These are phyloP conservation scores for Drosophila nasuta DNA, from an alignment of 1,140 invertebrate species.

Conservation along the genomic window DNA sequence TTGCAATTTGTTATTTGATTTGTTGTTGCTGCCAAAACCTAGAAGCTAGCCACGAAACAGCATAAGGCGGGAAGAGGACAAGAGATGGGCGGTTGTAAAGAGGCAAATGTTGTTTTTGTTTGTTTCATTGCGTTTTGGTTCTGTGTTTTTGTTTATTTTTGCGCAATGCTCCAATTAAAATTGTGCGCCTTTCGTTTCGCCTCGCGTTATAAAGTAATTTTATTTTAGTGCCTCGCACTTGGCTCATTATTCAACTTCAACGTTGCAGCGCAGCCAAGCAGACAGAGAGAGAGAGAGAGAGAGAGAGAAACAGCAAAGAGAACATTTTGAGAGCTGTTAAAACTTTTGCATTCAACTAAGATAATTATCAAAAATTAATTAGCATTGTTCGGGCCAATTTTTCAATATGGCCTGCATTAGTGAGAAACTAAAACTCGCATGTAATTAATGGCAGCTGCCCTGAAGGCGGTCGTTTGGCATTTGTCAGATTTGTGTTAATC, in stretches of 20 bases:
- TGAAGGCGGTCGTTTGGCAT: slow-evolving; percentile 29
- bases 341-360: slow-evolving; percentile 34
- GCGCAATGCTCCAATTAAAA: slow-evolving; percentile 73
- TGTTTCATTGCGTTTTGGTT: slow-evolving; percentile 20
- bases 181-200: slow-evolving; percentile 25
- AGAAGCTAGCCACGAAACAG: neutral
- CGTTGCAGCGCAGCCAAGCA: slow-evolving; percentile 17
- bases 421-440: slow-evolving; percentile 9
- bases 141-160: slow-evolving; percentile 66
- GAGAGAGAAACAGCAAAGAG: neutral
- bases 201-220: slow-evolving; percentile 45
- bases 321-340: slow-evolving; percentile 4
- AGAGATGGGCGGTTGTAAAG: neutral
- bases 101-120: slow-evolving; percentile 32
- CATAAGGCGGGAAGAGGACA: neutral
- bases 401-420: slow-evolving; percentile 48
- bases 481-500: slow-evolving; percentile 51
- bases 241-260: slow-evolving; percentile 55
- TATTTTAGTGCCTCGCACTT: slow-evolving; percentile 46
- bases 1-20: slow-evolving; percentile 32
- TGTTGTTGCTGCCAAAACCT: slow-evolving; percentile 14
- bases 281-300: neutral
- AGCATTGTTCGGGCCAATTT: slow-evolving; percentile 59
- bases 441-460: slow-evolving; percentile 60
- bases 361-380: slow-evolving; percentile 73